Base-by-base conservation (phyloP, 2,888 invertebrate species). In the Sarcophaga carnaria region DNA sequence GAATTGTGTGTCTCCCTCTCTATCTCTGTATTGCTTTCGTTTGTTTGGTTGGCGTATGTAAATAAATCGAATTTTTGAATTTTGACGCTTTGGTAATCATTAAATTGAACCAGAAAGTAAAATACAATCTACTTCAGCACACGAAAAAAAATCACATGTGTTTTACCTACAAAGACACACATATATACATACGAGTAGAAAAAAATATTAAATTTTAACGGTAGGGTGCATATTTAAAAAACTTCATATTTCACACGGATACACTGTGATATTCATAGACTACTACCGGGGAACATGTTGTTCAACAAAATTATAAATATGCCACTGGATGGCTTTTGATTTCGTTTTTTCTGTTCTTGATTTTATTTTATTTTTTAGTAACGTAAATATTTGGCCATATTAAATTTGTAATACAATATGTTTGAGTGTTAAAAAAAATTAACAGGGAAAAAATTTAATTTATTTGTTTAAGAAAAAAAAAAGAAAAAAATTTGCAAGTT, bases 21-120 rank as follows among this genome's bases (percentile, higher is more conserved):
- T 60, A 17, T 60, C 11, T 64, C 4, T 72, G 78, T 47, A 14
- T 54, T 37, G 37, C 37, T 37, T 10, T 37, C 10, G 10, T 37
- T 37, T 54, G 54, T 54, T 4, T 17, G 49, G 12, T 54, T 62
- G 75, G 22, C 66, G 47, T 76, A 64, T 76, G 79, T 80, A 77
- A 78, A 84, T 79, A 84, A 84, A 84, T 84, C 81, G 76, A 82
- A 87, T 87, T 84, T 87, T 81, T 79, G 81, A 87, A 63, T 81
- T 87, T 87, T 82, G 84, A 87, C 79, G 87, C 76, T 87, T 84
- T 84, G 78, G 67, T 84, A 82, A 72, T 72, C 81, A 78, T 79
- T 63, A 87, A 84, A 86, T 20, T 70, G 54, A 78, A 74, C 60
- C 78, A 76, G 25, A 17, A 72, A 67, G 22, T 69, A 69, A 76